Conservation (phyloP, 2,888 invertebrate species). For the Eustalomyia histrio region DNA sequence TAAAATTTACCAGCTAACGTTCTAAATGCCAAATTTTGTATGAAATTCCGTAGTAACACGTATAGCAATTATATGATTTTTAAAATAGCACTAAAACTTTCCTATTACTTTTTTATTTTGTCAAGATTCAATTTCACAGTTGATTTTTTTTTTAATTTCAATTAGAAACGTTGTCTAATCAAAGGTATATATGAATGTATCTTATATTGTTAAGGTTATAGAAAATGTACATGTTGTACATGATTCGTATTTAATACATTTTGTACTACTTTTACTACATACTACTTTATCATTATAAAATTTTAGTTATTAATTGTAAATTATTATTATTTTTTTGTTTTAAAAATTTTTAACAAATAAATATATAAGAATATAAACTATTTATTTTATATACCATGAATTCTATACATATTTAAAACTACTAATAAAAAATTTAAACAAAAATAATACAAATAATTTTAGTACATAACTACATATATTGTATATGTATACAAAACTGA, state of each 20-base stretch:
- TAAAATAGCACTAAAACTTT: no score
- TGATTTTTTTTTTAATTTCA: not conserved
- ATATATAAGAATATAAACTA: slow-evolving; percentile 40
- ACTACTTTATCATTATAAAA: slow-evolving; percentile 21
- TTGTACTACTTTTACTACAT: slow-evolving; percentile 20
- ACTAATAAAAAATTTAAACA: not conserved
- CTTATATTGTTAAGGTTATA: no score
- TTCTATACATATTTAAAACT: slow-evolving; percentile 16
- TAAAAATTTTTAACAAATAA: slow-evolving; percentile 10
- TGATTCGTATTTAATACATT: slow-evolving; percentile 45
- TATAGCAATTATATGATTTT: no score
- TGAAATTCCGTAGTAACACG: no score
- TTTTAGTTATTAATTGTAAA: slow-evolving; percentile 43
- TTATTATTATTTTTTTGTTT: no score
- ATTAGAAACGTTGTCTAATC: no score
- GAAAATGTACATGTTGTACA: slow-evolving; percentile 3
- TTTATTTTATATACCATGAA: slow-evolving; percentile 58
- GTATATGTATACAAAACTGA: not conserved
- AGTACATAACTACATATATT: not conserved
- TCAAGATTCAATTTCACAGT: not conserved
- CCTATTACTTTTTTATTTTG: no score
- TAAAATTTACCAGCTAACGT: no score
- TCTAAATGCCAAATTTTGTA: no score
- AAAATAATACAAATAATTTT: slow-evolving; percentile 6
- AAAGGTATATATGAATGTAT: not conserved